A percentile compares a stretch with the other conserved stretches of the same genome.
phyloP scores from a whole-genome alignment of 2,113 vertebrate species.

The Paramisgurnus dabryanus region DNA sequence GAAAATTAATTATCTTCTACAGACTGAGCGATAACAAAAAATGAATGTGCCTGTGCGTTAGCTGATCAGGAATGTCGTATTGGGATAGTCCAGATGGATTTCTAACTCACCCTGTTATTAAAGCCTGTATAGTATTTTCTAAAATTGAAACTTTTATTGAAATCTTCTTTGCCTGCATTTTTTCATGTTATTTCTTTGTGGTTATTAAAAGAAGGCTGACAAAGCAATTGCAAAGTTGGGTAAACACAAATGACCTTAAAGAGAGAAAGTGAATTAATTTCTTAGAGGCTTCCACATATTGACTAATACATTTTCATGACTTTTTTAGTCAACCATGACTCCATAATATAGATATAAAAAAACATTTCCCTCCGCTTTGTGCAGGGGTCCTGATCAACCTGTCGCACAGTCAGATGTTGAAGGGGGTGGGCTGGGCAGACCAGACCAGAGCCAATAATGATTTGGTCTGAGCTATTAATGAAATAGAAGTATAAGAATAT shows the following conservation, averaged over 20 bases:
- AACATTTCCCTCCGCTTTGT: no score
- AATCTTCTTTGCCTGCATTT: conserved; percentile 4
- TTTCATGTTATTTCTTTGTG: conserved; percentile 21
- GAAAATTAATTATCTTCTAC: conserved; percentile 42
- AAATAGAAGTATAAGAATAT: no score
- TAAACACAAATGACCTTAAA: neutral
- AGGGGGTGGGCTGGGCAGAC: no score
- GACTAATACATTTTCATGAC: no score
- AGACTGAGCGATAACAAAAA: conserved; percentile 33
- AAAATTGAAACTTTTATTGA: conserved; percentile 13
- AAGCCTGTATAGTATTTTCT: neutral
- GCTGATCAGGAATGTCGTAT: conserved; percentile 6
- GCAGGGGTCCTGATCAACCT: no score
- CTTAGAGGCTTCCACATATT: no score
- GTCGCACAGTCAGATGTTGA: no score
- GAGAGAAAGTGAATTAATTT: neutral
- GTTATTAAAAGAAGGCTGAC: conserved; percentile 19
- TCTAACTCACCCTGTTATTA: conserved; percentile 33
- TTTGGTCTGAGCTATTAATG: no score
- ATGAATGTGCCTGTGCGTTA: conserved; percentile 4
- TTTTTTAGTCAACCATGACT: no score
- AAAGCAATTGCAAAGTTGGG: neutral
- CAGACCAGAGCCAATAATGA: no score
- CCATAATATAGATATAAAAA: no score
- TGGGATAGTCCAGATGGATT: neutral